A percentile compares a stretch with the other conserved stretches of the same genome.
These are phyloP conservation scores for Nephrotoma flavescens DNA, from an alignment of 2,888 invertebrate genomes.

Conservation along the genomic window DNA sequence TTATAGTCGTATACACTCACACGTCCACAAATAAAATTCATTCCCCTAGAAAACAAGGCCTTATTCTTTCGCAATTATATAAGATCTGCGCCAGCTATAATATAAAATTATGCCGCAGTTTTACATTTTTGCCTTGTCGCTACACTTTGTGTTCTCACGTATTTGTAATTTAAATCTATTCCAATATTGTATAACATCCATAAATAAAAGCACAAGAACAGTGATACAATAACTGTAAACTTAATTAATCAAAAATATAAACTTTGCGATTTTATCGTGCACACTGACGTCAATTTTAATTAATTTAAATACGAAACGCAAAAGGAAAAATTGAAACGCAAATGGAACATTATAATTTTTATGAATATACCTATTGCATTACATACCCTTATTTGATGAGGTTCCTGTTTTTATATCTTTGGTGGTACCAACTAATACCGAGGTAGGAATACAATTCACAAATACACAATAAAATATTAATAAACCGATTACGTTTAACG, in stretches of 20 bases:
- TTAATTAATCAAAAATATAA: neutral
- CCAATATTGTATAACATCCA: neutral
- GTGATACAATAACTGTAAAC: neutral
- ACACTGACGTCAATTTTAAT: neutral
- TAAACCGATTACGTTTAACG: neutral
- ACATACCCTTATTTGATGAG: neutral
- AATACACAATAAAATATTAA: conserved; percentile 14
- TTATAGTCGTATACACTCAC: neutral
- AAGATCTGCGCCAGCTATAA: neutral
- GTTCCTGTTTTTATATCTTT: neutral
- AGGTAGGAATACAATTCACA: conserved; percentile 28
- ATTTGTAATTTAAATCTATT: neutral
- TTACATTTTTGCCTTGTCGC: neutral
- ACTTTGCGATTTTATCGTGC: neutral
- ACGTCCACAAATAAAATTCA: neutral
- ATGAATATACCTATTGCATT: neutral
- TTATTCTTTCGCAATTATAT: neutral
- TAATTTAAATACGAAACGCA: neutral
- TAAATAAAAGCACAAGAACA: neutral
- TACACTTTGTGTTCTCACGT: no score
- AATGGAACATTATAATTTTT: neutral
- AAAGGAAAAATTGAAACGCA: neutral
- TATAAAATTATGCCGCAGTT: neutral
- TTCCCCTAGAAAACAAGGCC: neutral
- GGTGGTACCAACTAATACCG: conserved; percentile 21